These are phyloP conservation scores for Megaceryle torquata DNA, from an alignment of 2,113 vertebrate species.

Conservation along the genomic window DNA sequence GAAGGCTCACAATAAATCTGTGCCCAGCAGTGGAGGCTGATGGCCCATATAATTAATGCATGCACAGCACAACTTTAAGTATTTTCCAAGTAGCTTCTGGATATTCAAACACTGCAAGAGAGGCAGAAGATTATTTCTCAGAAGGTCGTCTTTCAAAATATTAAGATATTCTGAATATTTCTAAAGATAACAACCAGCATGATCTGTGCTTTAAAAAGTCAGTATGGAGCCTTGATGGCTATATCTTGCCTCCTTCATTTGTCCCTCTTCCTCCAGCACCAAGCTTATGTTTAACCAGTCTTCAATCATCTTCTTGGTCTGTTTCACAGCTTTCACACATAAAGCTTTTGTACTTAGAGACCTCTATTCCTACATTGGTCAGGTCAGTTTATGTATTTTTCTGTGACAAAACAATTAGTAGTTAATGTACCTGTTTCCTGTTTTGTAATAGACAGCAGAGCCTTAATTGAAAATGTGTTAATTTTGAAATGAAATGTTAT, in stretches of 20 bases:
- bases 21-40: background rate
- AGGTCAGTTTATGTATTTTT: background rate
- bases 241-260: background rate
- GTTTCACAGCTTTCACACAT: background rate
- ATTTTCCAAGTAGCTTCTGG: background rate
- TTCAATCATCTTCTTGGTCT: background rate
- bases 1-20: background rate
- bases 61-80: background rate
- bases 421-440: background rate
- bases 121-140: background rate
- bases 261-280: background rate
- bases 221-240: background rate
- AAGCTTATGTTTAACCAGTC: background rate
- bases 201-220: background rate
- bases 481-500: conserved; percentile 26
- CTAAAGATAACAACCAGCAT: background rate
- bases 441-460: background rate
- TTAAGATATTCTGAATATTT: background rate
- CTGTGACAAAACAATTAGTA: background rate
- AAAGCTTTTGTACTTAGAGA: background rate
- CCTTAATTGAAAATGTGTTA: conserved; percentile 38
- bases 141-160: background rate
- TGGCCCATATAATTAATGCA: background rate
- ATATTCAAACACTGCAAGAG: background rate
- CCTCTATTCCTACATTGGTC: background rate